Conservation (phyloP, 2,888 invertebrate species). For the Hypselothyrea guttata region DNA sequence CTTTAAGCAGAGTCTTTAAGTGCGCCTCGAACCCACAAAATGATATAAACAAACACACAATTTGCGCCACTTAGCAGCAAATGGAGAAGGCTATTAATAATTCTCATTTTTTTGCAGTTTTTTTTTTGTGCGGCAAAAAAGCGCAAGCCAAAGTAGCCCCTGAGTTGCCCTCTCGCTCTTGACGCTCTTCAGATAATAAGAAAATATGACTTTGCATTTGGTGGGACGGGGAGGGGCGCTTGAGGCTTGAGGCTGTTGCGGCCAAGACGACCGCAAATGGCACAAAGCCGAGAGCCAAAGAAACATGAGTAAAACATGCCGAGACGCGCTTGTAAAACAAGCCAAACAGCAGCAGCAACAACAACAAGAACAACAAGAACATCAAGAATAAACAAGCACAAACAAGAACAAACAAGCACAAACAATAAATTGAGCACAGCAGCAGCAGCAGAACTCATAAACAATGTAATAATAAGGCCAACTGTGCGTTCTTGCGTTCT, state of each 20-base stretch:
- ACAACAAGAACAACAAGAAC: constrained; percentile 27
- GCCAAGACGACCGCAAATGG: constrained; percentile 60
- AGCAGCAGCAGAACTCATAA: constrained; percentile 59
- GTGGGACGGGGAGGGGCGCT: background rate
- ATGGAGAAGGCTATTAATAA: constrained; percentile 77
- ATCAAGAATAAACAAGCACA: no score
- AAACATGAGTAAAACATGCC: constrained; percentile 69
- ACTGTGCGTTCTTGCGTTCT: constrained; percentile 39
- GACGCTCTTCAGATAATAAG: constrained; percentile 63
- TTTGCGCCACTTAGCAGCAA: constrained; percentile 78
- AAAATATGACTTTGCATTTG: constrained; percentile 67
- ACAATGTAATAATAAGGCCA: constrained; percentile 74
- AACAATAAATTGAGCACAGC: constrained; percentile 64
- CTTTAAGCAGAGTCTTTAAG: constrained; percentile 45
- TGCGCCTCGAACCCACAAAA: constrained; percentile 48
- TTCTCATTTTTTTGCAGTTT: constrained; percentile 47
- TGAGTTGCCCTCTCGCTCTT: background rate
- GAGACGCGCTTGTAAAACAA: constrained; percentile 72
- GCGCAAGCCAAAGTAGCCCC: constrained; percentile 44
- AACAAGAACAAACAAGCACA: constrained; percentile 35
- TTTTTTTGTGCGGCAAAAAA: constrained; percentile 51
- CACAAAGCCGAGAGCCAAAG: constrained; percentile 40
- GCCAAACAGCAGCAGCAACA: constrained; percentile 44
- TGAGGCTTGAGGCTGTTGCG: constrained; percentile 40
- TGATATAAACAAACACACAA: constrained; percentile 79